These are phyloP conservation scores for Ophion costatus DNA, from an alignment of 2,888 invertebrate genomes.

Conservation along the genomic window DNA sequence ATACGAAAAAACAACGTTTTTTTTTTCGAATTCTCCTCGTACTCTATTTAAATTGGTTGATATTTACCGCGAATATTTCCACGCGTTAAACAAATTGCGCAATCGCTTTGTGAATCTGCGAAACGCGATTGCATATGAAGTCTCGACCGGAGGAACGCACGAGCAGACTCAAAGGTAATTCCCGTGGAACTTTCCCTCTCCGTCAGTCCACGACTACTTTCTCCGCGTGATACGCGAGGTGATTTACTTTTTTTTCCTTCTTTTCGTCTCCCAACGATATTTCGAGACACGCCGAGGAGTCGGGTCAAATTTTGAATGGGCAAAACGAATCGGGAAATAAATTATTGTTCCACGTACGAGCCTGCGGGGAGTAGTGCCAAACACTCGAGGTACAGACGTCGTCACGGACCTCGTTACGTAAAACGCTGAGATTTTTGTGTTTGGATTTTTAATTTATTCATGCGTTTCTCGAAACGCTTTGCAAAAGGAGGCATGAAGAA, in stretches of 20 bases:
- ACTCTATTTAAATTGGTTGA: background rate
- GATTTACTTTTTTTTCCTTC: constrained; percentile 4
- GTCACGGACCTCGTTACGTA: background rate
- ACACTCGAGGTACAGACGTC: background rate
- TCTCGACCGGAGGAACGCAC: background rate
- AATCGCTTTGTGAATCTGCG: background rate
- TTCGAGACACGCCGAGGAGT: background rate
- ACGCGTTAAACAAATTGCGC: background rate
- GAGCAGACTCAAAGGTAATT: constrained; percentile 20
- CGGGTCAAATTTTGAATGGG: background rate
- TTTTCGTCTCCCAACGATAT: constrained; percentile 7
- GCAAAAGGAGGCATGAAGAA: background rate
- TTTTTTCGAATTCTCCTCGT: background rate
- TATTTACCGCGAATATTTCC: background rate
- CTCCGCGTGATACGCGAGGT: constrained; percentile 23
- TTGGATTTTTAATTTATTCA: too few relatives aligned
- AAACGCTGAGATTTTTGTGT: background rate
- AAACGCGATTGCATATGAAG: background rate
- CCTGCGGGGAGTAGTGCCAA: too few relatives aligned
- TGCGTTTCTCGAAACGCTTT: too few relatives aligned
- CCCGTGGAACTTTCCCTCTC: constrained; percentile 60
- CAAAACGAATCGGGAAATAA: background rate
- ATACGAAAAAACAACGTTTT: background rate
- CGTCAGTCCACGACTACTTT: constrained; percentile 50
- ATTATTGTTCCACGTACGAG: background rate